Conservation (phyloP, 2,797 vertebrate species). For the Telmatherina bonti region DNA sequence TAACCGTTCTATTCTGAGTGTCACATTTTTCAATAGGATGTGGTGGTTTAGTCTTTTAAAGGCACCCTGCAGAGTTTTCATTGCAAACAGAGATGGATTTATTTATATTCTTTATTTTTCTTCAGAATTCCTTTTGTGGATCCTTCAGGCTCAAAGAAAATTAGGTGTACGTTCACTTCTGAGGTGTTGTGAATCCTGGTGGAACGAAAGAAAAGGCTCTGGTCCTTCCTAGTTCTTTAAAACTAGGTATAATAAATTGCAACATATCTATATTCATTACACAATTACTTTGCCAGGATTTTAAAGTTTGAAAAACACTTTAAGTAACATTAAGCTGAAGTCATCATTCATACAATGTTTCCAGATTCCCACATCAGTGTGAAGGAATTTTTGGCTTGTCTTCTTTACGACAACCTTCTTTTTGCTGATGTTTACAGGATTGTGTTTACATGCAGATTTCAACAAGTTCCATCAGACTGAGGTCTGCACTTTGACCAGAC, state of each 20-base stretch:
- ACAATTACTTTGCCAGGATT: too few species aligned
- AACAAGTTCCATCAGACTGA: too few species aligned
- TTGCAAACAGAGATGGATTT: constrained; percentile 42
- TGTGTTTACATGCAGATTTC: too few species aligned
- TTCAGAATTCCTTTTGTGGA: constrained; percentile 15
- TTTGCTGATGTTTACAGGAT: too few species aligned
- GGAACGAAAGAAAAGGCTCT: background rate
- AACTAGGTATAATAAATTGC: background rate
- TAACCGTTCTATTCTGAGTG: constrained; percentile 26
- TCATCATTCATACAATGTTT: too few species aligned
- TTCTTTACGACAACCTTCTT: too few species aligned
- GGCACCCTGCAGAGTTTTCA: constrained; percentile 31
- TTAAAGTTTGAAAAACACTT: too few species aligned
- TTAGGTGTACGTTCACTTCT: constrained; percentile 8
- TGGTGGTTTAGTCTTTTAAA: constrained; percentile 34
- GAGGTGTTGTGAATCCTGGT: background rate
- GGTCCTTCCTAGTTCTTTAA: background rate
- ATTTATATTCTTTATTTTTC: constrained; percentile 31
- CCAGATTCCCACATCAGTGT: too few species aligned
- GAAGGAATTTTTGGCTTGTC: too few species aligned
- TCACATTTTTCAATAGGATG: constrained; percentile 41
- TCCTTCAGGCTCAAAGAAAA: constrained; percentile 25
- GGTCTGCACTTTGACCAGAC: too few species aligned
- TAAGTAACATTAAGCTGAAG: too few species aligned
- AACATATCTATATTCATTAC: background rate